Base-by-base conservation (phyloP, 2,113 vertebrate genomes). In the Pangasianodon gigas region DNA sequence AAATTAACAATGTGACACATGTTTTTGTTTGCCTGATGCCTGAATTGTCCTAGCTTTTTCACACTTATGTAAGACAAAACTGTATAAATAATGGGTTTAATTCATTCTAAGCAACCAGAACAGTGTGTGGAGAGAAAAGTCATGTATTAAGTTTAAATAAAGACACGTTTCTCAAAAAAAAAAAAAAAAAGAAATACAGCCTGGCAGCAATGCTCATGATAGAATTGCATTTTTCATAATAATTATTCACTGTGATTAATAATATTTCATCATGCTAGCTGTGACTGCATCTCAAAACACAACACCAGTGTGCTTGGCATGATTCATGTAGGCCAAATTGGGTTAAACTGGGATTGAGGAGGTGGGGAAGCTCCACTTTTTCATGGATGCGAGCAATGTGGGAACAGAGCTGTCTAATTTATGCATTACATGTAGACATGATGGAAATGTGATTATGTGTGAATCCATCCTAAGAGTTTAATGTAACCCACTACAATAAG, bases 201-300 rank as follows among this genome's bases (percentile, higher is more conserved):
- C 82, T 80, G 48, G 54, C 51, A 81, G 32, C 79, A 32, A 32
- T 54, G 29, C 26, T 52, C 26, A 81, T 14, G 0, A 56, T 56
- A 37, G 18, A 54, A 32, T 51, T 52, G 26, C 10, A 48, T 80
- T 48, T 51, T 80, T 29, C 18, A 52, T 24, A 60, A 85, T 52
- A 52, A 41, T 88, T 67, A 37, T 24, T 87, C 65, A 26, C 75
- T 87, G 69, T 85, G 69, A 88, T 71, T 79, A 41, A 67, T 88
- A 90, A 84, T 84, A 84, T 83, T 56, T 56, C 74, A 79, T 88
- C 21, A 87, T 88, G 58, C 44, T 60, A 44, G 21, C 79, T 71
- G 10, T 32, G 37, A 74, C 67, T 74, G 29, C 18, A 74, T 74
- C 46, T 69, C 85, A 67, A 52, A 88, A 32, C 6, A 60, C 60